Conservation (phyloP, 2,113 vertebrate species). For the Glaucomys volans region DNA sequence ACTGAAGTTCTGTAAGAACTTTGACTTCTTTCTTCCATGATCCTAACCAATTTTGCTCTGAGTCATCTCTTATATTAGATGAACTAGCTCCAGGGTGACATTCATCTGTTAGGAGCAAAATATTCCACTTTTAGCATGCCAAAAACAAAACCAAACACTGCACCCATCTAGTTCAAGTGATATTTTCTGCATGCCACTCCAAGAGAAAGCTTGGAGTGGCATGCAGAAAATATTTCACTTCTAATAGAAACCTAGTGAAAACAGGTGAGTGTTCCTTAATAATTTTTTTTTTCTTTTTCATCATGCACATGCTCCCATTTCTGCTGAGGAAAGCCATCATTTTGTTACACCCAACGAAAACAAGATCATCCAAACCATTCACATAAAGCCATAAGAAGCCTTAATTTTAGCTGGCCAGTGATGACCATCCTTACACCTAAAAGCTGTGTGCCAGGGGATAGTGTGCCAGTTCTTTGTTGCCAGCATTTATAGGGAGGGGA, state of each 20-base stretch:
- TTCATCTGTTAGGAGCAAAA: background rate
- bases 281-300: no score
- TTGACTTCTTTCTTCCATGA: background rate
- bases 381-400: no score
- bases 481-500: no score
- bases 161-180: no score
- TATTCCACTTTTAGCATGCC: background rate
- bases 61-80: background rate
- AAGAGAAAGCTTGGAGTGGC: no score
- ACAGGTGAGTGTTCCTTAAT: background rate
- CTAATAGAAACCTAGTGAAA: background rate
- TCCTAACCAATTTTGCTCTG: background rate
- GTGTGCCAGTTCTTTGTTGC: no score
- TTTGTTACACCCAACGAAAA: no score
- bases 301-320: background rate
- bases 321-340: background rate
- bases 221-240: background rate
- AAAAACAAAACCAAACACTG: background rate
- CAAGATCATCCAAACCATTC: no score
- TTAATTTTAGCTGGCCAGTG: no score
- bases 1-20: background rate
- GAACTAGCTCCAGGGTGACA: background rate
- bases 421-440: no score
- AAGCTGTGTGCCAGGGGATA: no score
- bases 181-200: background rate